Evolutionary conservation across 2,888 invertebrate species (phyloP), one percentile per base, ranked within the genome.

Genomic region (Drepana falcataria): DNA sequence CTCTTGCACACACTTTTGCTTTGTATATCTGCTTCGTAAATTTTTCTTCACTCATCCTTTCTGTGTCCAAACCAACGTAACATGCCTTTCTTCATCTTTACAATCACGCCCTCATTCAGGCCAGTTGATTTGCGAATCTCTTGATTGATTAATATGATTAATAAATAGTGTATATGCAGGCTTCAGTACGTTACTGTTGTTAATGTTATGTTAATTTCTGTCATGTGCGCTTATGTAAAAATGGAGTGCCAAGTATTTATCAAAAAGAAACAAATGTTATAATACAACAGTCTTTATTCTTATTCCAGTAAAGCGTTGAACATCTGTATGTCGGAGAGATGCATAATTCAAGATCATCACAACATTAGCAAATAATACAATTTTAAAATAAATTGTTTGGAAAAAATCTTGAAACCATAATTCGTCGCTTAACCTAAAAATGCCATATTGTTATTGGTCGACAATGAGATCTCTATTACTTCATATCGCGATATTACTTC

Each of bases 201-300:
- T 21, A 21, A 21, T 21, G 21, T 21, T 21, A 21, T 21, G 21
- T 21, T 21, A 21, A 21, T 21, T 21, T 21, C 21, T 21, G 21
- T 21, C 21, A 21, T 21, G 21, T 21, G 21, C 21, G 21, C 21
- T 21, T 21, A 21, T 21, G 21, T 21, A 21, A 21, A 21, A 21
- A 21, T 21, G 21, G 21, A 21, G 21, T 21, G 21, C 21, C 21
- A 21, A 21, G 21, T 85, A 85, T 81, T 85, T 76, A 80, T 82
- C 77, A 83, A 77, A 79, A 77, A 70, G 85, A 84, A 81, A 77
- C 74, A 79, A 77, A 6, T 79, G 83, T 81, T 88, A 88, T 88
- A 86, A 81, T 90, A 90, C 90, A 89, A 90, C 90, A 90, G 90
- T 90, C 90, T 91, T 91, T 89, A 89, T 87, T 91, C 85, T 89